Base-by-base conservation (phyloP, 2,797 vertebrate species). In the Spheniscus humboldti region DNA sequence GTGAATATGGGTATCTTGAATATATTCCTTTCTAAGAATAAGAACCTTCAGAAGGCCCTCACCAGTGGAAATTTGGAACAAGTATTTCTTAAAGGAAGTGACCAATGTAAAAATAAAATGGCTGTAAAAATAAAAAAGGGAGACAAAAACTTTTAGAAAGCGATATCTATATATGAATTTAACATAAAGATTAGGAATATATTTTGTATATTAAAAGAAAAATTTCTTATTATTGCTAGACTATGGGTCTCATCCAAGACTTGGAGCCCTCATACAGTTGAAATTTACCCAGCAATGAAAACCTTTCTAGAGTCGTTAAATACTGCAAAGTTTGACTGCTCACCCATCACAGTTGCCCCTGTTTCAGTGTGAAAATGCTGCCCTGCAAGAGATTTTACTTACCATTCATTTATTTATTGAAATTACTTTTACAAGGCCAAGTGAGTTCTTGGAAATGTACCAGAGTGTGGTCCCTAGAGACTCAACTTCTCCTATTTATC, bases 381-480 rank as follows among this genome's bases (percentile, higher is more conserved):
- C n/a, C 28, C 74, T 73, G 28, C 2, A 76, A 82, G 27, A 75
- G 18, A 57, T 56, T 86, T 72, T 75, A 75, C n/a, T 89, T 89
- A 59, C 24, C 10, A 30, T 91, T 84, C 11, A 73, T 87, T 89
- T 85, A 80, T 72, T 87, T 87, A 82, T 86, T 86, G 89, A 92
- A 94, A 87, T 94, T 64, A 57, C n/a, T 78, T 87, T 57, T 94
- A 50, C 23, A 92, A 91, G 41, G 55, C 45, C 75, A 91, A 76
- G 23, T 85, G 62, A 81, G 50, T 85, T 92, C 71, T 78, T n/a
- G 57, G 53, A 94, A 94, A 45, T 48, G 19, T 75, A 95, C 45
- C 86, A 93, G 80, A 53, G 14, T 45, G 5, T 52, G 10, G 7
- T 59, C 28, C 7, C 45, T 62, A 64, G 53, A 92, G 31, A 72